Evolutionary conservation across 2,888 invertebrate species (phyloP).

Genomic region (Acrocyrtus sp.): DNA sequence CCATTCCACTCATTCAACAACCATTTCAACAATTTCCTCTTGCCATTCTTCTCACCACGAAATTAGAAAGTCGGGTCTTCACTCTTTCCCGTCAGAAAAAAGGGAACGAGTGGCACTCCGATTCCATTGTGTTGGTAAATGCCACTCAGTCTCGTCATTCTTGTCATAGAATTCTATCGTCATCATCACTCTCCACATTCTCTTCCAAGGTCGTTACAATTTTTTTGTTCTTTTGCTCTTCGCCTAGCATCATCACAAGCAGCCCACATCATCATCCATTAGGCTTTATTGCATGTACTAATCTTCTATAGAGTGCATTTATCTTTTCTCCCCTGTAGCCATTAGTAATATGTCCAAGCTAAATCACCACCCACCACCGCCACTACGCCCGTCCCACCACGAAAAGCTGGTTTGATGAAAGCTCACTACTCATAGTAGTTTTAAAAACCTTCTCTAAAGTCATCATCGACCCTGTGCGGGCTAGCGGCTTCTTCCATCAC

Average conservation of each 20-base stretch:
- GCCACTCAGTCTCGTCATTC: conserved; percentile 30
- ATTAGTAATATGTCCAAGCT: not conserved
- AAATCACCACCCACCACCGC: not conserved
- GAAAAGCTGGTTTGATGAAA: too few relatives aligned
- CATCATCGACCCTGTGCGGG: too few relatives aligned
- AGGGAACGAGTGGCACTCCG: conserved; percentile 25
- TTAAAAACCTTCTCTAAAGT: too few relatives aligned
- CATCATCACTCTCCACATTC: conserved; percentile 33
- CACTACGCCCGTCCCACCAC: too few relatives aligned
- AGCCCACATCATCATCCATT: conserved; percentile 22
- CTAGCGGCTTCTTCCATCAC: too few relatives aligned
- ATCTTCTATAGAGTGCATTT: conserved; percentile 13
- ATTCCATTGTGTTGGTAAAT: conserved; percentile 32
- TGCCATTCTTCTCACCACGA: conserved; percentile 48
- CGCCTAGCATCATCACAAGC: too few relatives aligned
- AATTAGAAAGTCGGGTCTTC: conserved; percentile 41
- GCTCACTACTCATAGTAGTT: too few relatives aligned
- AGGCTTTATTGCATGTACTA: conserved; percentile 17
- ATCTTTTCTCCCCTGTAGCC: conserved; percentile 9
- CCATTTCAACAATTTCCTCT: conserved; percentile 40
- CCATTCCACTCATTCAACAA: not conserved
- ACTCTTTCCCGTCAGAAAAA: not conserved
- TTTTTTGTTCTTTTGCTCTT: conserved; percentile 31
- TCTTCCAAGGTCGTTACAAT: conserved; percentile 22
- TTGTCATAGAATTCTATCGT: conserved; percentile 31